Base-by-base conservation (phyloP, 92 coral and sea anemone species). In the Plumapathes pennacea region DNA sequence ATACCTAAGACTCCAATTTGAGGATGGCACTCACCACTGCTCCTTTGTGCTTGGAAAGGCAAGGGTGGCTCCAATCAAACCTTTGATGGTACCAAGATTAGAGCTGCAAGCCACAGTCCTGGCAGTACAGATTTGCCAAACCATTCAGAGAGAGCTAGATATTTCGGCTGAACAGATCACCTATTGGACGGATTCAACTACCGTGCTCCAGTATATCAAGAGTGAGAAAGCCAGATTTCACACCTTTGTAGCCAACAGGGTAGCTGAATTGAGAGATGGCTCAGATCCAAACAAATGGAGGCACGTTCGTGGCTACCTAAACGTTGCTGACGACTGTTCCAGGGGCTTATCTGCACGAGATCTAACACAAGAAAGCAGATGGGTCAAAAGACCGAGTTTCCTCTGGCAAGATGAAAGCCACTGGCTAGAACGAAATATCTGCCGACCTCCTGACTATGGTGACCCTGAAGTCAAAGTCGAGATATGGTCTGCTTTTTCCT, bases 31-130 rank as follows among this genome's bases (percentile, higher is more conserved):
- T 21, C 36, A 36, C 24, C 32, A 64, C 15, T 51, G 57, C 38
- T 42, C 78, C 53, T 55, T 78, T 33, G 33, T 69, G 15, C 43
- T 69, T 30, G 38, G 85, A 26, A 60, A 69, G 50, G 66, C 78
- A 7, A 32, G 85, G 37, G 46, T 69, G 1, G 67, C 78, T 2
- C 72, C 85, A 2, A 51, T 78, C 4, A 78, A 70, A 59, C 79
- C 73, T 19, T 53, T 78, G 2, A 78, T 67, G 3, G 52, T 78
- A 4, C 85, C 77, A 11, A 28, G 64, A 32, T 32, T 76, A 39
- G 84, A 67, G 29, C 69, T 77, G 17, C 76, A 67, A 51, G 85
- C 85, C n/a, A 62, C 79, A 11, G 74, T 69, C 42, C 32, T 78
- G 52, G 79, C 74, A 1, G 77, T 53, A 8, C 61, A 72, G 50